phyloP scores from a whole-genome alignment of 2,888 invertebrate species.

The Oscheius sp. region DNA sequence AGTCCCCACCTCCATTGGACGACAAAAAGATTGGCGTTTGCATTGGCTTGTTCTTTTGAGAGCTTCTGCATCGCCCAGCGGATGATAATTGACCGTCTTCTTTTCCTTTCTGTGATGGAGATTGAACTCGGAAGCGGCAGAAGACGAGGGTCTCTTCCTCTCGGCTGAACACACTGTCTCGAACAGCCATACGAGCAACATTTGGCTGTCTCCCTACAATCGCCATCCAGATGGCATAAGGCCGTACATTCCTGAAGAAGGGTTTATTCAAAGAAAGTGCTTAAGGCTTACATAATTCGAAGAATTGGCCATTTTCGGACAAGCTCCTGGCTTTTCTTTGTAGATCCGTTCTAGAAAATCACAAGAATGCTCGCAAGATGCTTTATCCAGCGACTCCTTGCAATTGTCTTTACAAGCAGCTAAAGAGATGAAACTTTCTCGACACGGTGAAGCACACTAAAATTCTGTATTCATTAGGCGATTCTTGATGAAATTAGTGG shows the following conservation, averaged over 20 bases:
- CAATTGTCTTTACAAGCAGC: slow-evolving; percentile 38
- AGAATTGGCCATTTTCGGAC: slow-evolving; percentile 62
- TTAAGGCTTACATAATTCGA: slow-evolving; percentile 45
- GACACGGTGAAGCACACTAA: slow-evolving; percentile 66
- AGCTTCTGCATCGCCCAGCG: slow-evolving; percentile 65
- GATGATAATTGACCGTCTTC: slow-evolving; percentile 65
- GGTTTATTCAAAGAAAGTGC: background rate
- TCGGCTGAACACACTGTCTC: slow-evolving; percentile 55
- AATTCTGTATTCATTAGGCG: slow-evolving; percentile 35
- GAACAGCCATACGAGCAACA: slow-evolving; percentile 70
- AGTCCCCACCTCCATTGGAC: slow-evolving; percentile 69
- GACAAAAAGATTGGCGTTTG: slow-evolving; percentile 64
- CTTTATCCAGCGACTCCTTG: slow-evolving; percentile 19
- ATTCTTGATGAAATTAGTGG: slow-evolving; percentile 23
- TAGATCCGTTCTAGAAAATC: slow-evolving; percentile 68
- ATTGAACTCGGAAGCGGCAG: slow-evolving; percentile 65
- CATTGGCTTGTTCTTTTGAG: slow-evolving; percentile 46
- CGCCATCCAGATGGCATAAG: slow-evolving; percentile 70
- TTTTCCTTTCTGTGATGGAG: slow-evolving; percentile 62
- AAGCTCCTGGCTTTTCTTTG: slow-evolving; percentile 70
- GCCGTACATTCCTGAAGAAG: slow-evolving; percentile 69
- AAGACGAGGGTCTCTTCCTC: slow-evolving; percentile 38
- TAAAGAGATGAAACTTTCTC: slow-evolving; percentile 51
- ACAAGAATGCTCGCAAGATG: slow-evolving; percentile 68
- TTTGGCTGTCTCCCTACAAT: slow-evolving; percentile 70